Base-by-base conservation (phyloP, 2,888 invertebrate genomes). In the Stenolophus ochropezus region DNA sequence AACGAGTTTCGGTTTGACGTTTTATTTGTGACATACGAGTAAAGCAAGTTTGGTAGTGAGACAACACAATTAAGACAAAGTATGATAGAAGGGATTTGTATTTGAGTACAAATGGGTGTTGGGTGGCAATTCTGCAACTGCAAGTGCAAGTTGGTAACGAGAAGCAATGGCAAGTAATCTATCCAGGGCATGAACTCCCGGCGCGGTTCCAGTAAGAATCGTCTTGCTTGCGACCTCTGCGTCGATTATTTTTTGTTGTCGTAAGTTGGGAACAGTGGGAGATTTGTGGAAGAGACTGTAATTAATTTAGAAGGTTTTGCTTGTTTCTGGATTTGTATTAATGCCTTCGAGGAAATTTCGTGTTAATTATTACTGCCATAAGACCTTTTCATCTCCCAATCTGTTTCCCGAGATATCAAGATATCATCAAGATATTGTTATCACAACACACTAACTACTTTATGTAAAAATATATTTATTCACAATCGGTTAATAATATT, bases 281-380 rank as follows among this genome's bases (percentile, higher is more conserved):
- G 69, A 71, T 75, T 75, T 75, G 74, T 75, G 74, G 74, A 25
- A 53, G 74, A 75, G 53, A 75, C 33, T 69, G 79, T 71, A 79
- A 79, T 79, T 69, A 79, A 79, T 79, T 79, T 79, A 71, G 74
- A 53, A 75, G 69, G 79, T 69, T 79, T 69, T 69, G 69, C 79
- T 79, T 79, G 79, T 79, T 51, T 79, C 79, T 79, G 79, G 69
- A 79, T 79, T 77, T 79, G 79, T 79, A 79, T 25, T 79, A 79
- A 79, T 79, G 69, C 69, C 53, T 23, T 47, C 61, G 77, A n/a
- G 61, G 58, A 47, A 47, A 47, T 77, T 61, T 77, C 61, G 25
- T 79, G 79, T 69, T 79, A 79, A 79, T 79, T 79, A 79, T 69
- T 79, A 79, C 69, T 69, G 79, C 53, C 42, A 33, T 71, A 71